Evolutionary conservation across 2,113 vertebrate species (phyloP), one percentile per base, ranked within the genome.

Genomic region (Phodopus roborovskii): DNA sequence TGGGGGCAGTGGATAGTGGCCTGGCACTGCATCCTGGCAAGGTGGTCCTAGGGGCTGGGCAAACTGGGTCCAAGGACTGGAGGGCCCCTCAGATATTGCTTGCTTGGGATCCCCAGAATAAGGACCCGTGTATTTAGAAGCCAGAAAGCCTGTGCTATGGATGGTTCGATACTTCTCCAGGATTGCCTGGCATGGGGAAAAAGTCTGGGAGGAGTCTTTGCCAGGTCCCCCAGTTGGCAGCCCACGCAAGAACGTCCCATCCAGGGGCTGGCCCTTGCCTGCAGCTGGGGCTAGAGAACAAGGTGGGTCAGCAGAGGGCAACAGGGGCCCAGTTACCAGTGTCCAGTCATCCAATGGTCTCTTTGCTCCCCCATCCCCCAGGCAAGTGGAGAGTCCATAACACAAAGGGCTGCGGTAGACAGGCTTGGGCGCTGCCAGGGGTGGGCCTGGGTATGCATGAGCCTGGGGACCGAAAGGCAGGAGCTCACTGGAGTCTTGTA

Each of bases 381-480:
- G 91, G 33, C 83, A 97, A 0, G 97, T 75, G 0, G 98, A 98
- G 92, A 98, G 84, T 0, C 97, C 92, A 9, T 98, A 98, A 33
- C 98, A 94, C 10, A 98, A 90, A 0, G 98, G 99, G 53, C 97
- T 98, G 90, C 98, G 97, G 7, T 99, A 99, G 81, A 99, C 86
- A 0, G 99, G 99, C 84, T 98, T 99, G 82, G 99, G 99, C 16
- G 99, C 97, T 0, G 99, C 99, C 85, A 99, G 77, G 0, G 98
- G 90, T 0, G 97, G 97, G 20, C 81, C 26, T 64, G 97, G 64
- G 85, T 97, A 97, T 28, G 97, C 79, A 2, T 98, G 98, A 75
- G 98, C 97, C 4, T 93, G 98, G 4, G 96, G 90, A 85, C 97
- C 88, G 3, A 97, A 96, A 50, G 96, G 97, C 0, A 92, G 90